Base-by-base conservation (phyloP, 2,888 invertebrate genomes). In the Aproaerema taeniolella region DNA sequence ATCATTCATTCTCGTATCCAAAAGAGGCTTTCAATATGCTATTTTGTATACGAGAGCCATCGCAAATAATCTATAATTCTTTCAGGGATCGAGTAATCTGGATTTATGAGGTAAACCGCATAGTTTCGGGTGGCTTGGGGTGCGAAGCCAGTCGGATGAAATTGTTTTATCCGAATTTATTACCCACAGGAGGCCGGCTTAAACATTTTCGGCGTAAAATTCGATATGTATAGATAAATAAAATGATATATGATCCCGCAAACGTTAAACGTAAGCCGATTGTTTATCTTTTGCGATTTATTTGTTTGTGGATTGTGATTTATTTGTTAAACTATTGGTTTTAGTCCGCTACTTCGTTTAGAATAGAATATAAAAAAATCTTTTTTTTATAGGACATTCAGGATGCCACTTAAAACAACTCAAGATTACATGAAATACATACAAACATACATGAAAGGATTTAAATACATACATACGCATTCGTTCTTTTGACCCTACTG, bases 141-240 rank as follows among this genome's bases (percentile, higher is more conserved):
- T 63, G 66, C 68, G 71, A 68, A 71, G 67, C 56, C 64, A 67
- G 68, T 66, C 70, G 61, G 68, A 68, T 70, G 72, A 75, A 80
- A 80, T 81, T 78, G 80, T 80, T 80, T 78, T 68, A 79, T 77
- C 72, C 67, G 61, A 76, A 82, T 80, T 78, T 79, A 81, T 78
- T 53, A 58, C 70, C 67, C 71, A 54, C 74, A 62, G 56, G 67
- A 67, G 74, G 64, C 52, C 58, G 55, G 70, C 66, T 75, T 73
- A 66, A 69, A 74, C 65, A 69, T 71, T 69, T 70, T 64, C 60
- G 57, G 54, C 55, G 61, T 47, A 46, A 67, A 70, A 67, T 71
- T 56, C 61, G 62, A 66, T 65, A 58, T 46, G 43, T 48, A 55
- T 62, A 58, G 64, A 57, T 61, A 61, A 53, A 65, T 50, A 56